Evolutionary conservation across 2,113 vertebrate species (phyloP).

Genomic region (Lasiurus borealis): DNA sequence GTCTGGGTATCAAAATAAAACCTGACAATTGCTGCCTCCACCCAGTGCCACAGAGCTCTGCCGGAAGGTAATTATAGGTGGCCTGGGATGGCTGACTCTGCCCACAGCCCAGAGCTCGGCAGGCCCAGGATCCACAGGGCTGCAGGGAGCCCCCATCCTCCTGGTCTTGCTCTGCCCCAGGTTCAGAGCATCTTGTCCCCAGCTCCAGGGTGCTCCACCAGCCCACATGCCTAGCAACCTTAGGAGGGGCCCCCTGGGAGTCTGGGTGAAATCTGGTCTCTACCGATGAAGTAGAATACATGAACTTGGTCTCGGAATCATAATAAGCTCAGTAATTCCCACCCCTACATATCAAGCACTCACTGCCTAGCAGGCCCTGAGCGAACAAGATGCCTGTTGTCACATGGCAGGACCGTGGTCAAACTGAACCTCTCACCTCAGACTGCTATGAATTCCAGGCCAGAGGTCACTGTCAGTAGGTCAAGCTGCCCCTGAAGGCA

Average conservation of each 20-base stretch:
- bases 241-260: not conserved
- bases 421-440: not conserved
- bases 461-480: constrained; percentile 11
- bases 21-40: constrained; percentile 47
- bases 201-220: not conserved
- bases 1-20: constrained; percentile 75
- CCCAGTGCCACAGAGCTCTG: constrained; percentile 46
- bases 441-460: not conserved
- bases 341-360: not conserved
- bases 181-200: not conserved
- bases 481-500: not conserved
- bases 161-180: not conserved
- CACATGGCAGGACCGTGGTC: not conserved
- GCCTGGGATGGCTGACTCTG: not conserved
- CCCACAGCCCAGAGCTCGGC: not conserved
- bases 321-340: not conserved
- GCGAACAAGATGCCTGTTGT: not conserved
- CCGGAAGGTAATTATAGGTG: constrained; percentile 71
- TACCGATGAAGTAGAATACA: not conserved
- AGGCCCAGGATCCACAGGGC: not conserved
- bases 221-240: not conserved
- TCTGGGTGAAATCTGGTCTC: not conserved
- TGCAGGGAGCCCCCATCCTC: not conserved
- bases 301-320: constrained; percentile 28
- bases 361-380: not conserved